Evolutionary conservation across 2,888 invertebrate species (phyloP).

Genomic region (Galeruca laticollis): DNA sequence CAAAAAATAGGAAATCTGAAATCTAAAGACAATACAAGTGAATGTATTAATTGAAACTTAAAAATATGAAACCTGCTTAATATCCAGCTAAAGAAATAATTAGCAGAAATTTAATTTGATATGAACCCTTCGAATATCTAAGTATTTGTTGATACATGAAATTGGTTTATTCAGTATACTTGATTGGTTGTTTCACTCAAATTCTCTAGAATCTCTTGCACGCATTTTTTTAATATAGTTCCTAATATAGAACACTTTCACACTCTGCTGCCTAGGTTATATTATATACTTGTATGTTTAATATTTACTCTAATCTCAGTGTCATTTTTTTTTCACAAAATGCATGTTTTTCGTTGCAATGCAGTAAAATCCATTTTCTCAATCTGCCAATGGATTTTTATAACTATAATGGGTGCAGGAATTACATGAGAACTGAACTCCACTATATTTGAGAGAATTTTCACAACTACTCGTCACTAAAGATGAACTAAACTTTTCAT

Average conservation of each 20-base stretch:
- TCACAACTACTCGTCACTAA: neutral
- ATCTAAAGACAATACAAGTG: neutral
- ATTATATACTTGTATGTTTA: conserved; percentile 55
- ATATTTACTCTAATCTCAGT: conserved; percentile 57
- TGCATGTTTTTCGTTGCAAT: conserved; percentile 32
- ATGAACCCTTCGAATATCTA: too few relatives aligned
- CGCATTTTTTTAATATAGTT: conserved; percentile 61
- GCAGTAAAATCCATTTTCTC: conserved; percentile 10
- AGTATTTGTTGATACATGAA: too few relatives aligned
- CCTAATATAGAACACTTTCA: conserved; percentile 60
- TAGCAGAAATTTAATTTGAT: too few relatives aligned
- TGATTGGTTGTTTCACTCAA: conserved; percentile 34
- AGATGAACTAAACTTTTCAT: neutral
- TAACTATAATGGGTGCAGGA: conserved; percentile 28
- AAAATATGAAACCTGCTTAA: too few relatives aligned
- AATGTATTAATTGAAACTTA: too few relatives aligned
- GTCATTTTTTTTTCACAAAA: conserved; percentile 47
- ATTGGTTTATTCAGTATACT: conserved; percentile 23
- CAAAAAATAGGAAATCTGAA: too few relatives aligned
- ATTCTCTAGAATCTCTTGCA: conserved; percentile 49
- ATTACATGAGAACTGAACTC: conserved; percentile 12
- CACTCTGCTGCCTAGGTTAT: conserved; percentile 54
- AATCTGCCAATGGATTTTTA: conserved; percentile 13
- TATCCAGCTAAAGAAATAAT: too few relatives aligned
- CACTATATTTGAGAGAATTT: neutral